phyloP scores from a whole-genome alignment of 2,888 invertebrate genomes.

The Noctua comes region DNA sequence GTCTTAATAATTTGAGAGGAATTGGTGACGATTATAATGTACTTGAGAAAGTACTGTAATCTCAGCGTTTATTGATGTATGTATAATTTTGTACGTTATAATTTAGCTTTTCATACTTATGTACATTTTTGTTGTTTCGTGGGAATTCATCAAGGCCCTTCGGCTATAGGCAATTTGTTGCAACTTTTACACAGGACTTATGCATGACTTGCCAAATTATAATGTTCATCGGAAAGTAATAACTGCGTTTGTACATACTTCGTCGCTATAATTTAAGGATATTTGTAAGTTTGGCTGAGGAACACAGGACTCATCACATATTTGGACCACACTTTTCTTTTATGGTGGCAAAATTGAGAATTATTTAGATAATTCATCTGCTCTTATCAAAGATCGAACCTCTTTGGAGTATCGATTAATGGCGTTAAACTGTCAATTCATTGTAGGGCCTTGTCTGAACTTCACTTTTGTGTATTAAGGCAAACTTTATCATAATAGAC shows the following conservation, averaged over 20 bases:
- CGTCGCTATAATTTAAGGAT: background rate
- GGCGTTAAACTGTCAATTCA: background rate
- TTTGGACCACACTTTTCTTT: no score
- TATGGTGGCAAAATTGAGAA: background rate
- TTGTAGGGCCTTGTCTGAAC: no score
- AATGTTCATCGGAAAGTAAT: conserved; percentile 4
- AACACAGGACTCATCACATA: background rate
- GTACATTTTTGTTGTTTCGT: conserved; percentile 2
- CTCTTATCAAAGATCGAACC: background rate
- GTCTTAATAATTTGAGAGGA: background rate
- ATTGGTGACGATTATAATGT: conserved; percentile 3
- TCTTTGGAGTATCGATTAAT: background rate
- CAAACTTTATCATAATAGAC: background rate
- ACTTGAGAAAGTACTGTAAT: conserved; percentile 4
- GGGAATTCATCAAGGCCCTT: background rate
- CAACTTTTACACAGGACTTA: background rate
- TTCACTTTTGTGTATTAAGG: background rate
- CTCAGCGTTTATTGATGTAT: background rate
- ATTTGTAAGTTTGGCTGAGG: background rate
- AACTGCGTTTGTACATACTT: background rate
- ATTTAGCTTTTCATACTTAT: conserved; percentile 10
- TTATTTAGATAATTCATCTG: background rate
- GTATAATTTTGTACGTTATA: background rate
- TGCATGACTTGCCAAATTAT: conserved; percentile 1
- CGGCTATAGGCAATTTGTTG: background rate